Base-by-base conservation (phyloP, 2,888 invertebrate species). In the Drosophila dives region DNA sequence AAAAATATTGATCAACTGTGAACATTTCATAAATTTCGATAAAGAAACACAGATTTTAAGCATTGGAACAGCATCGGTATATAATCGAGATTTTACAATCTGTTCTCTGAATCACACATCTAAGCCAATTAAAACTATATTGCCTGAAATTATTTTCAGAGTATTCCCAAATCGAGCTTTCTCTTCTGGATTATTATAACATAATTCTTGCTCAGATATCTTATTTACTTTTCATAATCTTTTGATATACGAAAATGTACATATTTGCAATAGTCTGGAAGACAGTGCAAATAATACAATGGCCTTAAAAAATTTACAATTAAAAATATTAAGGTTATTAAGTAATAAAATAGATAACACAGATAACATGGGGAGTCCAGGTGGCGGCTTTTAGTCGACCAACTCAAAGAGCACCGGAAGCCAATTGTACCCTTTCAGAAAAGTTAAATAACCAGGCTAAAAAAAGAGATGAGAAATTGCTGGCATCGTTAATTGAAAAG, bases 401-500 rank as follows among this genome's bases (percentile, higher is more conserved):
- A 48, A 3, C 32, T 23, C n/a, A 64, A 48, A 38, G 48, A 26
- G 38, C 29, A 26, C 20, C 17, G 20, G 17, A 34, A 20, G 34
- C 7, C 20, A 17, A 26, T 17, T 54, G 17, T 56, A 32, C 38
- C 33, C n/a, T 23, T 15, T 33, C 33, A 53, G 38, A 49, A 32
- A 17, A 15, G 4, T 15, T 15, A 6, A 8, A 1, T 17, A 20
- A 26, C 1, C 7, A 8, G 0, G 6, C 2, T 23, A 15, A 5
- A 26, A 33, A 50, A 3, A 12, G 4, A 15, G 36, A 36, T 33
- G 33, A n/a, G 49, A 15, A n/a, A 51, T 17, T 40, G 50, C 38
- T 59, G 26, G 26, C 20, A 11, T 40, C 59, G 65, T 61, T 77
- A 77, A 77, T 77, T 77, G 74, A 77, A 77, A 69, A 74, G 33